These are phyloP conservation scores for Lynx canadensis DNA, from an alignment of 2,113 vertebrate species.

Conservation along the genomic window DNA sequence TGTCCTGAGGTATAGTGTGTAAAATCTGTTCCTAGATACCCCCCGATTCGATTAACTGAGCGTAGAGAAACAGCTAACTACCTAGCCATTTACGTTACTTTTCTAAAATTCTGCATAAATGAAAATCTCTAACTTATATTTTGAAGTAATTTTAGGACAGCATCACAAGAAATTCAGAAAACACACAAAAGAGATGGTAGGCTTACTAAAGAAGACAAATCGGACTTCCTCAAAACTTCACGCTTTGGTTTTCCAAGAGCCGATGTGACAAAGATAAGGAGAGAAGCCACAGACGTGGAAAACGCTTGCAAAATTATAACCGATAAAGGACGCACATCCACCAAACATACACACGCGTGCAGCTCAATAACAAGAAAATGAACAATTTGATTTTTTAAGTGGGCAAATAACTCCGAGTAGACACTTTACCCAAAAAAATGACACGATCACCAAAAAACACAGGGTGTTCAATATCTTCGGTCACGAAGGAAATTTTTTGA, in stretches of 20 bases:
- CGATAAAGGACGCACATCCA: background rate
- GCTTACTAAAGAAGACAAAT: background rate
- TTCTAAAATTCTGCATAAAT: constrained; percentile 36
- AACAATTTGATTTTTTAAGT: background rate
- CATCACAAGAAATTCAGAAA: constrained; percentile 51
- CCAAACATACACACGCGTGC: no score
- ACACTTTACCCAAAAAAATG: background rate
- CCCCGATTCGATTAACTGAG: constrained; percentile 28
- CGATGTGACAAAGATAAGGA: background rate
- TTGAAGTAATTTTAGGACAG: constrained; percentile 37
- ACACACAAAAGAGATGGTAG: background rate
- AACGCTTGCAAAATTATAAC: background rate
- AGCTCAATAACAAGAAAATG: background rate
- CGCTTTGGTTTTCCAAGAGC: background rate
- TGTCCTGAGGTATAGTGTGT: background rate
- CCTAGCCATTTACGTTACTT: constrained; percentile 10
- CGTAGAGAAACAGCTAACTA: constrained; percentile 14
- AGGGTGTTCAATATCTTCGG: background rate
- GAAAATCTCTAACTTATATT: background rate
- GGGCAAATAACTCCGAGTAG: background rate
- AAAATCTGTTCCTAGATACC: constrained; percentile 25
- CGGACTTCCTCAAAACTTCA: background rate
- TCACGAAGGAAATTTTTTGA: background rate
- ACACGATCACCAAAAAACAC: background rate
- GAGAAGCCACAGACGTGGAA: background rate